phyloP scores from a whole-genome alignment of 2,113 vertebrate species.

The Anguilla rostrata region DNA sequence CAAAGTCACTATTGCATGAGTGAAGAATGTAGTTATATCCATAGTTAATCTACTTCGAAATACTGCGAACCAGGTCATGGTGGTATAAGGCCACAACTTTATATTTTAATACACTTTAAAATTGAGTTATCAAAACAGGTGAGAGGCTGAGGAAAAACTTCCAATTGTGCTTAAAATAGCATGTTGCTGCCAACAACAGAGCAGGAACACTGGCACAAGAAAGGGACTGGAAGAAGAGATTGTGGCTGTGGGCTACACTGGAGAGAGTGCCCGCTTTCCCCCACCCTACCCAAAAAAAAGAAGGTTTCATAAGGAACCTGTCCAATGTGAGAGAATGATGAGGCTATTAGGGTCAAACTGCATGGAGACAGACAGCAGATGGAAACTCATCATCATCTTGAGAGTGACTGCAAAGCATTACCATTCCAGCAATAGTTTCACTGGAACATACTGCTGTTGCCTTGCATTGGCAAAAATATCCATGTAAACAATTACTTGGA shows the following conservation, averaged over 20 bases:
- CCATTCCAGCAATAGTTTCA: neutral
- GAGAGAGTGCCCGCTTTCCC: neutral
- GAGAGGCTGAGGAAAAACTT: neutral
- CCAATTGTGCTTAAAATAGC: neutral
- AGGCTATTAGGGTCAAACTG: neutral
- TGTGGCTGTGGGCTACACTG: neutral
- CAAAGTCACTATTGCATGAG: neutral
- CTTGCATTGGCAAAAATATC: neutral
- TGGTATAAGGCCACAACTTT: neutral
- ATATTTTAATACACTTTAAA: neutral
- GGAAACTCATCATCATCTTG: too few relatives aligned
- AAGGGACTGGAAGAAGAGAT: neutral
- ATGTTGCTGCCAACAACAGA: neutral
- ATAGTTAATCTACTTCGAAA: neutral
- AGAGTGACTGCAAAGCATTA: neutral
- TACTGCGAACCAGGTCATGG: neutral
- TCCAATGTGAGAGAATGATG: neutral
- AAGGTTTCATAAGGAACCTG: neutral
- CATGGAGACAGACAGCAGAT: neutral
- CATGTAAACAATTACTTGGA: neutral
- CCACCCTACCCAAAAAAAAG: too few relatives aligned
- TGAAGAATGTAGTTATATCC: neutral
- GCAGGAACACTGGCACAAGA: neutral
- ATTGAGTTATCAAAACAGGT: neutral
- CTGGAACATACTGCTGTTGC: neutral